Evolutionary conservation across 2,888 invertebrate genomes (phyloP).

Genomic region (Punctoribates punctum): DNA sequence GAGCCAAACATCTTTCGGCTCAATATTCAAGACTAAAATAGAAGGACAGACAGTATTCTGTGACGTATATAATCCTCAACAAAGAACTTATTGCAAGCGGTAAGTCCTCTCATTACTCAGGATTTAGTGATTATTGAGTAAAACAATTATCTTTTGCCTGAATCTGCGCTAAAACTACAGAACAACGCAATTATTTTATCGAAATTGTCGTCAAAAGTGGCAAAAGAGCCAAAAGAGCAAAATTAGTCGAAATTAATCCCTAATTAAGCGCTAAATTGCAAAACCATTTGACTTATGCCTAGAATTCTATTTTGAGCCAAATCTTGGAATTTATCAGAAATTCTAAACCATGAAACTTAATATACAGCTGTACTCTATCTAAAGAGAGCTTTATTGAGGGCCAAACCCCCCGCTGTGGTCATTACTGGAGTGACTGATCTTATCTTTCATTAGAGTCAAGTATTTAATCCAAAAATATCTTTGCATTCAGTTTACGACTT

Average conservation of each 20-base stretch:
- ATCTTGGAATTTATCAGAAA: too few relatives aligned
- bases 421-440: too few relatives aligned
- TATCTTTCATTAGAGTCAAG: not conserved
- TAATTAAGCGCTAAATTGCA: not conserved
- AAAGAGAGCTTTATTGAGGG: too few relatives aligned
- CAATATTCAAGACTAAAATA: slow-evolving; percentile 86
- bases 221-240: too few relatives aligned
- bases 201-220: too few relatives aligned
- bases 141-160: too few relatives aligned
- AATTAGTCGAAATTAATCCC: slow-evolving; percentile 6
- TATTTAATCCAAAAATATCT: not conserved
- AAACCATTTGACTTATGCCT: not conserved
- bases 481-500: slow-evolving; percentile 63
- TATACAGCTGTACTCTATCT: too few relatives aligned
- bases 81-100: slow-evolving; percentile 90
- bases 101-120: not conserved
- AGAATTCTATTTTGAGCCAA: not conserved
- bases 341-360: too few relatives aligned
- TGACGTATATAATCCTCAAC: slow-evolving; percentile 84
- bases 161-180: too few relatives aligned
- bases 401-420: too few relatives aligned
- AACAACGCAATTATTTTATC: too few relatives aligned
- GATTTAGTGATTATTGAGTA: too few relatives aligned
- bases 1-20: slow-evolving; percentile 93
- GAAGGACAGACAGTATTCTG: slow-evolving; percentile 97